Evolutionary conservation across 2,797 vertebrate genomes (phyloP).

Genomic region (Sebastes baramenuke): DNA sequence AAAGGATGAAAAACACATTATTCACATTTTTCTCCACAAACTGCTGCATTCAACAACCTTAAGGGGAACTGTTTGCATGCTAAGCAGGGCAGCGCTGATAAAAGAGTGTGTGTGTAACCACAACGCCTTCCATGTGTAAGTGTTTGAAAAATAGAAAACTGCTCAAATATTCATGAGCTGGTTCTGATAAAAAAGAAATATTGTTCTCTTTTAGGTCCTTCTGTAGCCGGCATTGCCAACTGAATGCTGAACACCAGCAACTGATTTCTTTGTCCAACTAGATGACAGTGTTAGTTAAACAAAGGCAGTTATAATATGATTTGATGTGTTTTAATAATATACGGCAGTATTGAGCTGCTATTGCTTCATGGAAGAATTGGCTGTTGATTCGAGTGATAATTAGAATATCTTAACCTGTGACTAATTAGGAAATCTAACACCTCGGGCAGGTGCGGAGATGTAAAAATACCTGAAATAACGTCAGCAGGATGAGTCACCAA

Average conservation of each 20-base stretch:
- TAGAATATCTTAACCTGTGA: slow-evolving; percentile 12
- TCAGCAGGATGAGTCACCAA: slow-evolving; percentile 13
- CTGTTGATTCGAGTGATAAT: slow-evolving; percentile 8
- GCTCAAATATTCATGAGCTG: slow-evolving; percentile 28
- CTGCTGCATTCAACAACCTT: background rate
- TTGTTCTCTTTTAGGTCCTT: slow-evolving; percentile 12
- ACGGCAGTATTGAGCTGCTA: background rate
- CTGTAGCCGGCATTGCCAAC: background rate
- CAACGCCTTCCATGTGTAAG: background rate
- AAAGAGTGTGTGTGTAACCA: background rate
- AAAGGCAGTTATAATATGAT: background rate
- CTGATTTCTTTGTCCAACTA: background rate
- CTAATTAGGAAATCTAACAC: slow-evolving; percentile 19
- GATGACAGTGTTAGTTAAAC: background rate
- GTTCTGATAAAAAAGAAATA: slow-evolving; percentile 5
- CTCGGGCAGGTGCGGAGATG: slow-evolving; percentile 2
- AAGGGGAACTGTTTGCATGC: slow-evolving; percentile 3
- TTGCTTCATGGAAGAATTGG: background rate
- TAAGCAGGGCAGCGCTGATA: background rate
- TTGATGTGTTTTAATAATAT: slow-evolving; percentile 2
- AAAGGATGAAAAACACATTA: background rate
- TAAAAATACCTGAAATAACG: background rate
- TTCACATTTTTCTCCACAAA: background rate
- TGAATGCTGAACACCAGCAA: slow-evolving; percentile 9
- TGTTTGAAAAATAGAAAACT: slow-evolving; percentile 11